Conservation (phyloP, 2,888 invertebrate genomes). For the Macrophya alboannulata region DNA sequence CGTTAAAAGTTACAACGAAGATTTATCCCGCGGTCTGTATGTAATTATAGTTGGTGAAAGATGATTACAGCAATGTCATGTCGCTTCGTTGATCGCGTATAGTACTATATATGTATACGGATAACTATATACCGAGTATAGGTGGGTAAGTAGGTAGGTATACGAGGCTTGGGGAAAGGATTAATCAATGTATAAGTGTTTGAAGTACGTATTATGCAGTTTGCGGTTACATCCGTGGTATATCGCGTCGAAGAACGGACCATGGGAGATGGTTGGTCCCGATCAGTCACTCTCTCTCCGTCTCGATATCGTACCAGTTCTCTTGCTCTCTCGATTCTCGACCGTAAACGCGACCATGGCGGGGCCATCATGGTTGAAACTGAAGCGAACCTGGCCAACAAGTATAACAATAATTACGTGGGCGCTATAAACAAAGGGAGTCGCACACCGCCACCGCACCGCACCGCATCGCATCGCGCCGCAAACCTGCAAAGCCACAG, state of each 20-base stretch:
- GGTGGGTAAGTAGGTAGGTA: not conserved
- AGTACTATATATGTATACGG: not conserved
- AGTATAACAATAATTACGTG: slow-evolving; percentile 69
- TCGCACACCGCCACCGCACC: slow-evolving; percentile 30
- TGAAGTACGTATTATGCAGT: slow-evolving; percentile 31
- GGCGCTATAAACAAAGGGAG: slow-evolving; percentile 61
- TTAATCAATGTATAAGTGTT: slow-evolving; percentile 34
- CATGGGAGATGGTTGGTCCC: not conserved
- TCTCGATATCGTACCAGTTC: slow-evolving; percentile 40
- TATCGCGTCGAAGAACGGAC: not conserved
- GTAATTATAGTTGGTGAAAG: slow-evolving; percentile 23
- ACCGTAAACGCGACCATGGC: slow-evolving; percentile 76
- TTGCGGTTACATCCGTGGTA: slow-evolving; percentile 39
- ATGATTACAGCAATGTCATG: slow-evolving; percentile 37
- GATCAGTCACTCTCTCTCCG: slow-evolving; percentile 39
- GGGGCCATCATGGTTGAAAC: slow-evolving; percentile 71
- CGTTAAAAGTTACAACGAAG: not conserved
- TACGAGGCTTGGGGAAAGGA: not conserved
- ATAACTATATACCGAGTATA: not conserved
- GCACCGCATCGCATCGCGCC: slow-evolving; percentile 22
- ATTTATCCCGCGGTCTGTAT: slow-evolving; percentile 7
- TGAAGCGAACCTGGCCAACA: slow-evolving; percentile 69
- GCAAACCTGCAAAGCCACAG: slow-evolving; percentile 52
- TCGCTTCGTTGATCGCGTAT: not conserved
- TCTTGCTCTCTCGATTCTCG: slow-evolving; percentile 64